These are phyloP conservation scores for Campaea margaritaria DNA, from an alignment of 2,888 invertebrate species.

Conservation along the genomic window DNA sequence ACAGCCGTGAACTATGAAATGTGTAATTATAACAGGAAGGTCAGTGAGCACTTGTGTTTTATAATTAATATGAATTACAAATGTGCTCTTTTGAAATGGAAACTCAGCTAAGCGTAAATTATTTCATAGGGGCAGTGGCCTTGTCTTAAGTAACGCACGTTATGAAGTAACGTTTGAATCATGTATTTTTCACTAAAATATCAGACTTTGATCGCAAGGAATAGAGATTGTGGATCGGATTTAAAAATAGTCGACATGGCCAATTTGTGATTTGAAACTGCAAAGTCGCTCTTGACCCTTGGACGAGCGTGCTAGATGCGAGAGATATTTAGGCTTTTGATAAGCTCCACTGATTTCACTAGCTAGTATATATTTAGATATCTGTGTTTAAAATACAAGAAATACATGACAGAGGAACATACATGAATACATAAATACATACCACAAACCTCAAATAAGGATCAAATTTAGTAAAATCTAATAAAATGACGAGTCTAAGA, in stretches of 20 bases:
- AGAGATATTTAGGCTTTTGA: not conserved
- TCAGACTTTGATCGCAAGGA: not conserved
- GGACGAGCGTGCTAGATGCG: not conserved
- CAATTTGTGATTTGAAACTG: not conserved
- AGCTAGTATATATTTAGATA: too few species aligned
- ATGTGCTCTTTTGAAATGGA: conserved; percentile 77
- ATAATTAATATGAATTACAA: conserved; percentile 80
- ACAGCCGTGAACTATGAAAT: conserved; percentile 84
- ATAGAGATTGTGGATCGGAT: not conserved
- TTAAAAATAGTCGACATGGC: not conserved
- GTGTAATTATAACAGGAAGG: conserved; percentile 81
- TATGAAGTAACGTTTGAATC: conserved; percentile 55
- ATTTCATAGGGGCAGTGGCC: conserved; percentile 80
- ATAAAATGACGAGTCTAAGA: too few species aligned
- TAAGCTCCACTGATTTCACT: not conserved
- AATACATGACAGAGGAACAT: too few species aligned
- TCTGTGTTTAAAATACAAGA: too few species aligned
- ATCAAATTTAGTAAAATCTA: too few species aligned
- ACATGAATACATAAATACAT: too few species aligned
- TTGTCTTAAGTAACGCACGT: conserved; percentile 66
- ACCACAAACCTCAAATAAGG: too few species aligned
- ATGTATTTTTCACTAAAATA: not conserved
- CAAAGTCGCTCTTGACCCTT: not conserved
- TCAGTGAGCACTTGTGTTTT: conserved; percentile 78
- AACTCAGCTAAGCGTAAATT: conserved; percentile 79